Evolutionary conservation across 2,113 vertebrate species (phyloP), one percentile per base, ranked within the genome.

Genomic region (Pterocles burchelli): DNA sequence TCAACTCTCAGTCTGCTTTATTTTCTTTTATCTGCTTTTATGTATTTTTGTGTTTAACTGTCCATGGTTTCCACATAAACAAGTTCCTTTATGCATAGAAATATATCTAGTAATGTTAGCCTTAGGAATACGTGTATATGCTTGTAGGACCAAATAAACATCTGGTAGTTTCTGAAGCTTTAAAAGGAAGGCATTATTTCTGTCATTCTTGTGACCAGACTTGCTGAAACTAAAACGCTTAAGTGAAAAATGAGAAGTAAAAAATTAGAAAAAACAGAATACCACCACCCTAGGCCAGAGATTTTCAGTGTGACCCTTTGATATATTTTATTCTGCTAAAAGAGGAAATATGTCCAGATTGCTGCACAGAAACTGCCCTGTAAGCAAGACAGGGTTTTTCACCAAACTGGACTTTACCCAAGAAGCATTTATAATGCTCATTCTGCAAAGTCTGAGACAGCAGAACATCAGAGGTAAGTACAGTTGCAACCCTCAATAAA

Each of bases 181-280:
- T 38, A 72, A 89, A 82, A 82, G 28, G 19, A 57, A 89, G 17
- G 54, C 26, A 41, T 34, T 31, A 31, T 62, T 89, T 89, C 79
- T 83, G 41, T 26, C 34, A 58, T 66, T 88, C 46, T 34, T 67
- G 51, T 88, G 58, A 85, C 46, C 19, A 28, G 29, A 46, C 29
- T 51, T 54, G 34, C 0, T 38, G 61, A 91, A 95, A 59, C 19
- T 2, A 46, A 84, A 81, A 49, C 1, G 1, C 41, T 54, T 45
- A 41, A 70, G 20, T 29, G 36, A 88, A 94, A 95, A 96, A 80
- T 6, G 29, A 79, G 74, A 95, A 91, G 66, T 38, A 76, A 70
- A 84, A 88, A 88, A 73, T 51, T 49, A 66, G 54, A n/a, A 58
- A 58, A 48, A 38, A 18, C 11, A 22, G 55, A 43, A 26, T 4